Conservation (phyloP, 2,113 vertebrate species). For the Dicrurus megarhynchus region DNA sequence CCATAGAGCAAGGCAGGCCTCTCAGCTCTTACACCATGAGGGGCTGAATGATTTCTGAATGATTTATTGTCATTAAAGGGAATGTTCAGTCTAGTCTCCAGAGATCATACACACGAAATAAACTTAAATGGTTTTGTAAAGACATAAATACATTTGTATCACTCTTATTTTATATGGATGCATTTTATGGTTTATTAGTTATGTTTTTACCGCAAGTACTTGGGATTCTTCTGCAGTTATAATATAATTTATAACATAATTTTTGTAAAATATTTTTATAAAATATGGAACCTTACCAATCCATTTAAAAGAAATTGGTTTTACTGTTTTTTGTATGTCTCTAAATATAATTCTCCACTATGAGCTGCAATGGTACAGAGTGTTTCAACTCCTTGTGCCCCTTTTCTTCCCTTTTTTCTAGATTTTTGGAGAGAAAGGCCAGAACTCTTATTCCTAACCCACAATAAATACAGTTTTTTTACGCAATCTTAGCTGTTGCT, state of each 20-base stretch:
- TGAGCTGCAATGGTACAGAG: background rate
- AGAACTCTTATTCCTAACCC: background rate
- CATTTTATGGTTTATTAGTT: background rate
- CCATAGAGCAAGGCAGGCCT: background rate
- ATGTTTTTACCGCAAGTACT: background rate
- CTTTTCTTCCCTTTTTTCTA: background rate
- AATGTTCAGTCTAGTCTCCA: background rate
- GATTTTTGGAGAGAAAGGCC: background rate
- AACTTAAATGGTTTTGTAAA: background rate
- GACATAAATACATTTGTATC: background rate
- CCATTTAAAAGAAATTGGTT: background rate
- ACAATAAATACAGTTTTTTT: background rate
- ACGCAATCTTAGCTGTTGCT: background rate
- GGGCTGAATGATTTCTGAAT: background rate
- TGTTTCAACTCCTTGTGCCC: background rate
- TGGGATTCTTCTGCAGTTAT: background rate
- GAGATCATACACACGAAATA: background rate
- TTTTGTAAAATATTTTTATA: background rate
- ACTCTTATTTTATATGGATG: background rate
- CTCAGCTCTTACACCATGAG: background rate
- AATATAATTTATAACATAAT: too few species aligned
- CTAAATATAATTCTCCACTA: background rate
- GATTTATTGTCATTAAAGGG: background rate
- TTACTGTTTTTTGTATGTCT: background rate
- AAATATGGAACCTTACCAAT: background rate